Evolutionary conservation across 2,888 invertebrate species (phyloP).

Genomic region (Apocheima hispidaria): DNA sequence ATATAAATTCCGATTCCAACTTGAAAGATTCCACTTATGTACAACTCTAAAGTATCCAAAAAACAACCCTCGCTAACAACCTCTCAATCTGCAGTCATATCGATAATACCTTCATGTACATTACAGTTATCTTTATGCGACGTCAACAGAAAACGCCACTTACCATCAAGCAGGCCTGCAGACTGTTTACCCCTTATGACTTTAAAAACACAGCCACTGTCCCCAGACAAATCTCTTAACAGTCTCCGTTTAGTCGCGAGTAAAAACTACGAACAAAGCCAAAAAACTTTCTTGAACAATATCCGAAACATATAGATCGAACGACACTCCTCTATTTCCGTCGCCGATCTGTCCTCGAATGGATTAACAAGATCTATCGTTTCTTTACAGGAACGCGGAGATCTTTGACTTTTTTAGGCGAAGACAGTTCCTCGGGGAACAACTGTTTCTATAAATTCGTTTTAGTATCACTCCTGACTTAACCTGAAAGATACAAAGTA

Average conservation of each 20-base stretch:
- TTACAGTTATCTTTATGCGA: no score
- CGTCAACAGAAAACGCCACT: no score
- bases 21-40: no score
- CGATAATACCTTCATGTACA: no score
- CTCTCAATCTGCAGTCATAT: no score
- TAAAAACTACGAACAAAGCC: not conserved
- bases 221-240: not conserved
- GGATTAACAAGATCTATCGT: slow-evolving; percentile 13
- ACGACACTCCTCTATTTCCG: slow-evolving; percentile 1
- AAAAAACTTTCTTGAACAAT: slow-evolving; percentile 1
- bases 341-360: not conserved
- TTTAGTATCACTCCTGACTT: not conserved
- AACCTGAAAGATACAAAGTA: not conserved
- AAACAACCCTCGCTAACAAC: no score
- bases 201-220: no score
- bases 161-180: no score
- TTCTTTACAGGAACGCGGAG: slow-evolving; percentile 4
- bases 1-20: no score
- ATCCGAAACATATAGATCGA: not conserved
- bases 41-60: no score
- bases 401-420: slow-evolving; percentile 9
- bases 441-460: not conserved
- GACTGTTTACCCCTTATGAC: no score
- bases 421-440: not conserved
- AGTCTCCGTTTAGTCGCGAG: not conserved